These are phyloP conservation scores for Dorcus hopei DNA, from an alignment of 2,888 invertebrate genomes.

Conservation along the genomic window DNA sequence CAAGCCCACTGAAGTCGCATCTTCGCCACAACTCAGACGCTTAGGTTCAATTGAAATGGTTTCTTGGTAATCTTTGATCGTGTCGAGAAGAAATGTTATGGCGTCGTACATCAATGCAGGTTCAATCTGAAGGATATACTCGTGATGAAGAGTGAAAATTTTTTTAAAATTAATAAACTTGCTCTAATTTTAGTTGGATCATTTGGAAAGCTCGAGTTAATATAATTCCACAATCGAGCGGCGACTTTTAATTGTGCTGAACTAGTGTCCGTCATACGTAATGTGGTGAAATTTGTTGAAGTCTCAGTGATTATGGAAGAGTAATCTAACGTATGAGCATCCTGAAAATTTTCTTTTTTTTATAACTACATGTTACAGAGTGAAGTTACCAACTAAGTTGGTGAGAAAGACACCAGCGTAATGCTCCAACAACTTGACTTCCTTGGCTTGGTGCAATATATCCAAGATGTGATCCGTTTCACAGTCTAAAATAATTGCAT, in stretches of 20 bases:
- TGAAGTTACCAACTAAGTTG: conserved; percentile 43
- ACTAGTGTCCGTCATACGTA: conserved; percentile 60
- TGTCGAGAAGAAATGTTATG: background rate
- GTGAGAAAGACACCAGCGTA: conserved; percentile 68
- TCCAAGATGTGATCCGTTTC: conserved; percentile 60
- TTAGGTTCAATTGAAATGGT: conserved; percentile 30
- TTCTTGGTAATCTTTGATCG: conserved; percentile 11
- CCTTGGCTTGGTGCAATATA: conserved; percentile 65
- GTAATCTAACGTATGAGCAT: conserved; percentile 64
- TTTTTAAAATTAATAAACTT: background rate
- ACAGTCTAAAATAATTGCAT: conserved; percentile 75
- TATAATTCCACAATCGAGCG: conserved; percentile 27
- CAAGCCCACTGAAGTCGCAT: too few species aligned
- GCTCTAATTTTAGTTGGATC: conserved; percentile 3
- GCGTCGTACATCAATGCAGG: background rate
- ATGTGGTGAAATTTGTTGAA: conserved; percentile 67
- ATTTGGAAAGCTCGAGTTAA: too few species aligned
- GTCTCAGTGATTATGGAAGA: conserved; percentile 53
- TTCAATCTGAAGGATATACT: background rate
- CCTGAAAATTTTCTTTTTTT: conserved; percentile 37
- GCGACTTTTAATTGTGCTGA: conserved; percentile 53
- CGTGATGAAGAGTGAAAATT: background rate
- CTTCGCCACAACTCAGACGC: too few species aligned
- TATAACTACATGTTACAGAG: background rate
- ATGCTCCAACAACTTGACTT: conserved; percentile 71